Evolutionary conservation across 2,113 vertebrate genomes (phyloP).

Genomic region (Corythornis vintsioides): DNA sequence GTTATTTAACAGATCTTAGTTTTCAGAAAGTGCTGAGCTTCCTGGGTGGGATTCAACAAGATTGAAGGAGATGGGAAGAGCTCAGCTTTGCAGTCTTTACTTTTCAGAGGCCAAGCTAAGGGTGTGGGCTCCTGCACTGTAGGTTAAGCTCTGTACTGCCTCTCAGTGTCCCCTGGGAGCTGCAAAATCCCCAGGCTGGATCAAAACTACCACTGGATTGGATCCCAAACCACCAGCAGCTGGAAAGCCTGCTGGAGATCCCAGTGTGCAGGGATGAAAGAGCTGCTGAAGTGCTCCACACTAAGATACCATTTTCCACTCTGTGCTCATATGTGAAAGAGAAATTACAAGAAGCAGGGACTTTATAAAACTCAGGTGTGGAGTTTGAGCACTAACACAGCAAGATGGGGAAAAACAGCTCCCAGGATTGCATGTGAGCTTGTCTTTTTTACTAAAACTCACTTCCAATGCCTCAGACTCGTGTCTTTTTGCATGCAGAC

Average conservation of each 20-base stretch:
- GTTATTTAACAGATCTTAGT: background rate
- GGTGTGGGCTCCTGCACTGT: background rate
- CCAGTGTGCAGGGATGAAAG: background rate
- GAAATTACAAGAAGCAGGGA: background rate
- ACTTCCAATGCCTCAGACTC: background rate
- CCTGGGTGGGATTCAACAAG: background rate
- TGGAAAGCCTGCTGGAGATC: background rate
- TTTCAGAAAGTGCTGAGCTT: background rate
- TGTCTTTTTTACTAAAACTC: background rate
- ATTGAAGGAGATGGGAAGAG: background rate
- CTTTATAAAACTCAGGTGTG: background rate
- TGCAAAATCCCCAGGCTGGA: background rate
- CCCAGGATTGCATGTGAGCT: rapidly evolving
- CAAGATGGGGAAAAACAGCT: background rate
- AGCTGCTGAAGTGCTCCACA: background rate
- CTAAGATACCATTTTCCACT: background rate
- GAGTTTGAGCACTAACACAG: background rate
- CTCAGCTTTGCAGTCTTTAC: constrained; percentile 10
- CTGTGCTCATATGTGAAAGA: background rate
- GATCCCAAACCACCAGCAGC: background rate
- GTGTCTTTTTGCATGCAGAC: background rate
- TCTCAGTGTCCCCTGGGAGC: background rate
- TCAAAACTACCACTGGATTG: background rate
- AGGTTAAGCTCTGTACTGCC: background rate
- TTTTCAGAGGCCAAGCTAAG: background rate